A percentile compares a stretch with the other conserved stretches of the same genome.
Evolutionary conservation across 64 coral and sea anemone genomes (phyloP).

Genomic region (Stichodactyla mertensii): DNA sequence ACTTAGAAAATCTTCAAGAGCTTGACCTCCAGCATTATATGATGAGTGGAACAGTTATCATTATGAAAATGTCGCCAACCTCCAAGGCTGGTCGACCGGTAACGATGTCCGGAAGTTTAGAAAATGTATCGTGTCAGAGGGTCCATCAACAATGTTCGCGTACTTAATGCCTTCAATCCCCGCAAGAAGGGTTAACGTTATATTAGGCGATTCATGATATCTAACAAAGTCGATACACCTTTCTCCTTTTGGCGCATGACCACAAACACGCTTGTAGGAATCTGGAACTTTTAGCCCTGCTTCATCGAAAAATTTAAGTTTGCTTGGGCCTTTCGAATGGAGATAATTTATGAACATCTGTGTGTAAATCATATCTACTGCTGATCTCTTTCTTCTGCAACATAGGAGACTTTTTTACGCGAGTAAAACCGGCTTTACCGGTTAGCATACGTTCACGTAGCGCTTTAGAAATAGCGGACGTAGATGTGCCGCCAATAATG

Average conservation of each 20-base stretch:
- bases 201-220: slow-evolving; percentile 6
- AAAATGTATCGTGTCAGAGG: slow-evolving; percentile 18
- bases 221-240: slow-evolving; percentile 3
- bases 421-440: background rate
- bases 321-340: slow-evolving; percentile 2
- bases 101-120: slow-evolving; percentile 30
- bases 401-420: background rate
- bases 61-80: slow-evolving; percentile 28
- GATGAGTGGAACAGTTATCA: slow-evolving; percentile 11
- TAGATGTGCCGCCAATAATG: slow-evolving; percentile 31
- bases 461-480: slow-evolving; percentile 12
- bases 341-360: slow-evolving; percentile 27
- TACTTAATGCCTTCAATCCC: slow-evolving; percentile 19
- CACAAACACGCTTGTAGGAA: background rate
- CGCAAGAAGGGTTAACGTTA: slow-evolving; percentile 22
- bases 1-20: background rate
- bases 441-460: background rate
- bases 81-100: slow-evolving; percentile 29
- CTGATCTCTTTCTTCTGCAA: slow-evolving; percentile 25
- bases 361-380: slow-evolving; percentile 30
- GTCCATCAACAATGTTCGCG: slow-evolving; percentile 32
- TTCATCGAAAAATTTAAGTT: slow-evolving; percentile 28
- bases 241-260: slow-evolving; percentile 27
- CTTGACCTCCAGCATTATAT: background rate
- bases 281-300: slow-evolving; percentile 7